Evolutionary conservation across 2,797 vertebrate species (phyloP), one percentile per base, ranked within the genome.

Genomic region (Halcyon leucocephala): DNA sequence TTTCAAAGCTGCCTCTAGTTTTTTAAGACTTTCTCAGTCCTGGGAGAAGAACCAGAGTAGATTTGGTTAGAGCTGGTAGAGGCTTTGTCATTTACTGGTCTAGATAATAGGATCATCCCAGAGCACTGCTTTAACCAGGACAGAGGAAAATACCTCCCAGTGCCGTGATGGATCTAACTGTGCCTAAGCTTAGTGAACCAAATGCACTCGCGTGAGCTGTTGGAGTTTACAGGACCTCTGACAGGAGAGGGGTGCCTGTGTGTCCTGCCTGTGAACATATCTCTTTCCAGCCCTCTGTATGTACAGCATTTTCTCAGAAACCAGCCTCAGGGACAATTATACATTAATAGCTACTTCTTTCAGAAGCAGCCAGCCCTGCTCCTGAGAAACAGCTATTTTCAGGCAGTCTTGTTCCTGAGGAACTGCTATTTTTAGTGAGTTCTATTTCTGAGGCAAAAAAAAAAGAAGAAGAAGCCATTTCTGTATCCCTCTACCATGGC

Each of bases 311-410:
- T 97, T 94, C 95, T 91, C 89, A 86, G 70, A 95, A 96, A 87
- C 89, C 94, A 95, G 94, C 96, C 97, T 95, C 87, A 97, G 97
- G 97, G 97, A 94, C 95, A 97, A 95, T 97, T 97, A 95, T 97
- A 95, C 96, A 97, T 97, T 97, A 98, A 97, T 97, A 97, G 97
- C 95, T 96, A 84, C 95, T 97, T 95, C 96, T 97, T 97, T 97
- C 97, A 97, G 90, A 96, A 97, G 92, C 97, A 95, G 86, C 96
- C 96, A 94, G 94, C 95, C 90, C 94, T 92, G 86, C 90, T 97
- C 97, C 84, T 97, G 94, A 96, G 95, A 97, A 97, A 97, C 89
- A 96, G 95, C 95, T 98, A 97, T 98, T 98, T 97, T 96, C 97
- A 97, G 96, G 95, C 95, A 93, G 96, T 93, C 93, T 96, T 94